Conservation (phyloP, 2,888 invertebrate genomes). For the Polietes domitor region DNA sequence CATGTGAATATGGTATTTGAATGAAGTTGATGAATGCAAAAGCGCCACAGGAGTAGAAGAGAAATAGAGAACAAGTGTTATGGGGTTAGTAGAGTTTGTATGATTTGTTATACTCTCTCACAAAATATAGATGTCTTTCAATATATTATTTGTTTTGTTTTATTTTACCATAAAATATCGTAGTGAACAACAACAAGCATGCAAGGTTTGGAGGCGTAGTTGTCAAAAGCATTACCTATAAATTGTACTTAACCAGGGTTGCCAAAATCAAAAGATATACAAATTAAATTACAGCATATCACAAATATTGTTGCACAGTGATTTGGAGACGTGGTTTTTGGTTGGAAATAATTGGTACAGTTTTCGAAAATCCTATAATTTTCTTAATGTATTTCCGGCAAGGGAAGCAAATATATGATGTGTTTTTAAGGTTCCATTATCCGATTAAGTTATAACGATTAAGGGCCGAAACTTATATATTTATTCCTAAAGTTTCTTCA, state of each 20-base stretch:
- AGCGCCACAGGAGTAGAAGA: slow-evolving; percentile 22
- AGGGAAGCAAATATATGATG: too few relatives aligned
- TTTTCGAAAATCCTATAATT: too few relatives aligned
- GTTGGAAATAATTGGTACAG: too few relatives aligned
- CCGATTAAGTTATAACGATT: too few relatives aligned
- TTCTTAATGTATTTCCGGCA: too few relatives aligned
- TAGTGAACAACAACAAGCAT: slow-evolving; percentile 21
- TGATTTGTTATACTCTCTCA: background rate
- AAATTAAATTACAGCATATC: background rate
- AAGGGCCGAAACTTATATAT: too few relatives aligned
- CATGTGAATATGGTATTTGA: slow-evolving; percentile 40
- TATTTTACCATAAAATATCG: background rate
- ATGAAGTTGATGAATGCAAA: background rate
- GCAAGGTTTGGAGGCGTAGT: background rate
- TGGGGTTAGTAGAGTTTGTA: slow-evolving; percentile 9
- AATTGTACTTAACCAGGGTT: slow-evolving; percentile 3
- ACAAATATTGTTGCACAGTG: background rate
- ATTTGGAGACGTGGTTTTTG: background rate
- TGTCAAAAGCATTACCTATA: background rate
- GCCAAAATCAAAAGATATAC: slow-evolving; percentile 5
- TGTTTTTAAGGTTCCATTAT: too few relatives aligned
- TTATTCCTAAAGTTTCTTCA: too few relatives aligned
- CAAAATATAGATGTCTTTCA: too few relatives aligned
- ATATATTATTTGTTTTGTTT: too few relatives aligned
- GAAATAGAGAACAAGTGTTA: slow-evolving; percentile 40